Evolutionary conservation across 2,113 vertebrate genomes (phyloP).

Genomic region (Oceanites oceanicus): DNA sequence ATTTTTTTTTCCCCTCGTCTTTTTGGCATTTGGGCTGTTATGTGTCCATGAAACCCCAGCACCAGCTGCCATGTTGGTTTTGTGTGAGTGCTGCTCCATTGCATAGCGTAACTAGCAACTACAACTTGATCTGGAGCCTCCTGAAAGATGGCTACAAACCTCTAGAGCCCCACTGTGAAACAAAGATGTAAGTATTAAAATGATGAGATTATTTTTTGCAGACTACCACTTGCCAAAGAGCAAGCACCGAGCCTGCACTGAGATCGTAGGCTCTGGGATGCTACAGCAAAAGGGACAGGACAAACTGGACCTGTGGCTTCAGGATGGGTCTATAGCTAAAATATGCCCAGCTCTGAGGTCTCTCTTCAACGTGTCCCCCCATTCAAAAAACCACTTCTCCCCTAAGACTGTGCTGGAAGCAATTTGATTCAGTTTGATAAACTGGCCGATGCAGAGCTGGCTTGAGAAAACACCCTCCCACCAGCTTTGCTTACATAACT

Average conservation of each 20-base stretch:
- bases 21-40: constrained; percentile 59
- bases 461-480: not conserved
- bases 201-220: not conserved
- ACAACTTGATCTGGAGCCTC: not conserved
- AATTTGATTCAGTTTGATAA: not conserved
- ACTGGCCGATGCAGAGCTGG: not conserved
- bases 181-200: not conserved
- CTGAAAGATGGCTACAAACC: not conserved
- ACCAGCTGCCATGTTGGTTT: constrained; percentile 71
- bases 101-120: not conserved
- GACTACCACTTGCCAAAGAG: not conserved
- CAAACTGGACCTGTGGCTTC: not conserved
- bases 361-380: not conserved
- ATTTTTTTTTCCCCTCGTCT: constrained; percentile 29
- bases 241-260: not conserved
- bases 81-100: not conserved
- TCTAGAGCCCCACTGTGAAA: not conserved
- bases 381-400: not conserved
- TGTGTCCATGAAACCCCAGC: constrained; percentile 58
- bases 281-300: not conserved
- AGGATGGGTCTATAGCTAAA: not conserved
- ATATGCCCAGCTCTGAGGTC: fast-evolving
- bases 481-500: fast-evolving
- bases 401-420: not conserved
- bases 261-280: not conserved